phyloP scores from a whole-genome alignment of 2,888 invertebrate species.

The Pilophorus perplexus region DNA sequence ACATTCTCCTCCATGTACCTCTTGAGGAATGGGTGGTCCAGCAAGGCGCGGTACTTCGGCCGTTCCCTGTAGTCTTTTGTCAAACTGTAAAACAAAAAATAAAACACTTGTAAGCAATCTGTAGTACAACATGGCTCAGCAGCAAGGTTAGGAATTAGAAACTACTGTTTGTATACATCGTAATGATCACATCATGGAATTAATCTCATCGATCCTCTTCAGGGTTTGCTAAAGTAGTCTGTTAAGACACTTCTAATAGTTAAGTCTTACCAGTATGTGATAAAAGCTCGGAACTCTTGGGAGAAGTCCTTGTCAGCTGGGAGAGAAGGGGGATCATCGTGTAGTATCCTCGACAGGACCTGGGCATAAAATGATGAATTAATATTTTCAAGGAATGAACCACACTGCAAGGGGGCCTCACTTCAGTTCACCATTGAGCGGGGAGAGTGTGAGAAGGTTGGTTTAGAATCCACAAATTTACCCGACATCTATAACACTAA shows the following conservation, averaged over 20 bases:
- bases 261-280: slow-evolving; percentile 85
- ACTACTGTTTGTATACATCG: too few species aligned
- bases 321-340: slow-evolving; percentile 82
- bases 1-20: slow-evolving; percentile 69
- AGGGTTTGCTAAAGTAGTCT: too few species aligned
- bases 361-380: too few species aligned
- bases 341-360: slow-evolving; percentile 77
- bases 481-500: too few species aligned
- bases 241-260: background rate
- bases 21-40: slow-evolving; percentile 85
- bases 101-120: background rate
- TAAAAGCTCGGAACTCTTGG: slow-evolving; percentile 84
- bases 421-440: too few species aligned
- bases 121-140: background rate
- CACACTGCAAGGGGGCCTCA: too few species aligned
- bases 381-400: too few species aligned
- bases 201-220: too few species aligned
- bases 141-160: slow-evolving; percentile 9
- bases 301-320: slow-evolving; percentile 78
- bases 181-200: too few species aligned
- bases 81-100: slow-evolving; percentile 61
- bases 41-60: slow-evolving; percentile 88
- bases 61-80: slow-evolving; percentile 90
- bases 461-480: too few species aligned
- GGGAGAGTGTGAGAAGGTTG: too few species aligned